Evolutionary conservation across 2,113 vertebrate genomes (phyloP).

Genomic region (Hystrix brachyura): DNA sequence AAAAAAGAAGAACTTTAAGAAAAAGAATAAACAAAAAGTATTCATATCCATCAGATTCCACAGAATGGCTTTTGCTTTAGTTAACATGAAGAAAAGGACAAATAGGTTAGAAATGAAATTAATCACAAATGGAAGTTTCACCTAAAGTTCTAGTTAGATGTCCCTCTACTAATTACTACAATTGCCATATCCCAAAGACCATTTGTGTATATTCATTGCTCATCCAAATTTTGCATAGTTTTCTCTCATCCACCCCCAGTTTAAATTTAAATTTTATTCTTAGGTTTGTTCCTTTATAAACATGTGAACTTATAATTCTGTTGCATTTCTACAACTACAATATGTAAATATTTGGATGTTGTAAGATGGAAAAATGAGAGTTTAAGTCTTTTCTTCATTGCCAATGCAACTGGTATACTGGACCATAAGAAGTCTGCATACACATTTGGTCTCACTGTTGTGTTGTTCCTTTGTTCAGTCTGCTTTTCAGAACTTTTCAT

Average conservation of each 20-base stretch:
- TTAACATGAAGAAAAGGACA: not conserved
- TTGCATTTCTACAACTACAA: not conserved
- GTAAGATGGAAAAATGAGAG: not conserved
- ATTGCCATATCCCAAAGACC: not conserved
- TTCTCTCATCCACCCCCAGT: not conserved
- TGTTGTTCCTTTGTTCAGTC: not conserved
- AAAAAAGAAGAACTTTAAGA: not conserved
- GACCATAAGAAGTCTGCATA: not conserved
- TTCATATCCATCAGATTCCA: not conserved
- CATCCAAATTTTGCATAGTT: not conserved
- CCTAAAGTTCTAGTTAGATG: not conserved
- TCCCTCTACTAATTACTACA: not conserved
- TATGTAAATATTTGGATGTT: not conserved
- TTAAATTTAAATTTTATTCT: constrained; percentile 9
- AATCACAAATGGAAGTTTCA: not conserved
- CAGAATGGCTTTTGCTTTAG: not conserved
- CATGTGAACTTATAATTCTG: not conserved
- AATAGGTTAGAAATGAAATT: not conserved
- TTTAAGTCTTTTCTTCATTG: not conserved
- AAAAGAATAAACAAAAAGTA: not conserved
- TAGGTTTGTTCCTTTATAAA: not conserved
- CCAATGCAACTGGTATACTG: not conserved
- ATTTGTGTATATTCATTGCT: not conserved
- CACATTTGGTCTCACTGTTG: not conserved
- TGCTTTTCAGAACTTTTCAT: not conserved